A percentile compares a stretch with the other conserved stretches of the same genome.
Evolutionary conservation across 2,888 invertebrate species (phyloP).

Genomic region (Drosophila testacea): DNA sequence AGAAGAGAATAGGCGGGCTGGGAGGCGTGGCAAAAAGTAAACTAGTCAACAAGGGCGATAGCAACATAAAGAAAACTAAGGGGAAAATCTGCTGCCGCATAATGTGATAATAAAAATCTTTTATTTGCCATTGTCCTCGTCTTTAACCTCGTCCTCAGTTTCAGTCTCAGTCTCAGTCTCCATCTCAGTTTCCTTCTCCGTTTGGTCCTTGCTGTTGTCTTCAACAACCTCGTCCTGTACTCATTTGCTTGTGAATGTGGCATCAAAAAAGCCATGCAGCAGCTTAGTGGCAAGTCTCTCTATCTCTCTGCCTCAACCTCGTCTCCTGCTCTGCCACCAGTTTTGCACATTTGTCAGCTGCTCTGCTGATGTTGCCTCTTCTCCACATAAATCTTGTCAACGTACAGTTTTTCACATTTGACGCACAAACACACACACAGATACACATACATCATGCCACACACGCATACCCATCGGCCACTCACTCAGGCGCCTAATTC

Average conservation of each 20-base stretch:
- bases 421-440: constrained; percentile 38
- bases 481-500: constrained; percentile 74
- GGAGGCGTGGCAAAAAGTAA: constrained; percentile 39
- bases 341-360: constrained; percentile 37
- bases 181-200: constrained; percentile 5
- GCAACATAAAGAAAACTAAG: constrained; percentile 13
- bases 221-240: constrained; percentile 30
- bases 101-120: constrained; percentile 80
- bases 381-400: constrained; percentile 75
- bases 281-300: constrained; percentile 29
- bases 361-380: constrained; percentile 13
- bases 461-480: constrained; percentile 54
- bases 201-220: constrained; percentile 20
- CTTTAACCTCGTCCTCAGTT: constrained; percentile 14
- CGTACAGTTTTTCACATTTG: constrained; percentile 77
- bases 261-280: constrained; percentile 49
- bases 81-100: constrained; percentile 75
- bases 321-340: neutral
- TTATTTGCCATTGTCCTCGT: constrained; percentile 72
- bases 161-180: constrained; percentile 11
- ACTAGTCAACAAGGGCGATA: constrained; percentile 39
- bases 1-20: neutral
- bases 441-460: constrained; percentile 23
- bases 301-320: neutral
- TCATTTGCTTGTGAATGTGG: constrained; percentile 45